Base-by-base conservation (phyloP, 2,113 vertebrate genomes). In the Dicerorhinus sumatrensis region DNA sequence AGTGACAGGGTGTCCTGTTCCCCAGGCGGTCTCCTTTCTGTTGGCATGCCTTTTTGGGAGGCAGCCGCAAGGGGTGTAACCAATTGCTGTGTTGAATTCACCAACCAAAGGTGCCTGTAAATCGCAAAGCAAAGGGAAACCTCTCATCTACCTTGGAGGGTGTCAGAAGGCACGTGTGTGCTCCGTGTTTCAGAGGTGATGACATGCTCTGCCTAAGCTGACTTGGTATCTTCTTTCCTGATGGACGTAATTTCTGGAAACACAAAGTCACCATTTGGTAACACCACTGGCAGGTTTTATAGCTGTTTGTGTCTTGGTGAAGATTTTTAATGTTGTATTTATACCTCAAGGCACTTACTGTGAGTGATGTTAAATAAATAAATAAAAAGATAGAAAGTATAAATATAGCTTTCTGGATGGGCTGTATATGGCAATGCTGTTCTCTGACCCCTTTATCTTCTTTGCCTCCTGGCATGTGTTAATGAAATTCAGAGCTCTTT, bases 181-280 rank as follows among this genome's bases (percentile, higher is more conserved):
- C 25, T 25, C n/a, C 3, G 0, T 12, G 90, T 94, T 36, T 60
- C 94, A 77, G 97, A 93, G 94, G 96, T 97, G 96, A 94, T 20
- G 86, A 90, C 0, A 27, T 36, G 31, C 87, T 96, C 8, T 73
- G n/a, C 46, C 63, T 89, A 23, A 60, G 51, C 29, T 62, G n/a
- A 5, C 2, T 0, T 0, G 0, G 23, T 12, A 25, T 3, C 39
- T 81, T 20, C 0, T 46, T 8, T 62, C 0, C 79, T 2, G 18
- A 0, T 2, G 6, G 6, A 69, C 6, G 0, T 63, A 39, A 0
- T 70, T 89, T 67, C 42, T 75, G 73, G 13, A 62, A 36, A 23
- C 36, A 39, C 31, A 9, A 42, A 36, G 23, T 73, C 21, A 25
- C 2, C 31, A 70, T 54, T 69, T 58, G 69, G 56, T 48, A 36